phyloP scores from a whole-genome alignment of 2,113 vertebrate species.

The Tympanuchus pallidicinctus region DNA sequence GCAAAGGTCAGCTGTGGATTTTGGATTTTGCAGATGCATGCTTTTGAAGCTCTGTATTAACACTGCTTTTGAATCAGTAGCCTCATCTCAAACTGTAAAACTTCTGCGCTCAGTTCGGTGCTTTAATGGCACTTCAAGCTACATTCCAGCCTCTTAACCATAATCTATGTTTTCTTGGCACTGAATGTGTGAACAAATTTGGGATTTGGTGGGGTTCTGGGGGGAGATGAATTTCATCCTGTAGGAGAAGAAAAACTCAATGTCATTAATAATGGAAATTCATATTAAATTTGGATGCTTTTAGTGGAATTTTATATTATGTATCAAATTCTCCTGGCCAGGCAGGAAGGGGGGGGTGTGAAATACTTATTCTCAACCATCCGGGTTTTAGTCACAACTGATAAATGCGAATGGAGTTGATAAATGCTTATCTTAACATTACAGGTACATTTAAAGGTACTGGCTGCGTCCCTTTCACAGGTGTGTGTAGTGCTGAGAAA shows the following conservation, averaged over 20 bases:
- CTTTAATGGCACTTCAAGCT: background rate
- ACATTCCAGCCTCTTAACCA: background rate
- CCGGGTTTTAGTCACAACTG: background rate
- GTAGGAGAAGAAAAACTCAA: background rate
- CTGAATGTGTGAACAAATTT: background rate
- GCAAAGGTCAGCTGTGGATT: background rate
- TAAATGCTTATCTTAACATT: background rate
- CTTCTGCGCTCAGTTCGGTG: background rate
- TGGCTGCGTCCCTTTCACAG: rapidly evolving
- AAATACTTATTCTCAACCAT: background rate
- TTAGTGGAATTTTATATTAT: background rate
- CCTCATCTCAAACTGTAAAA: background rate
- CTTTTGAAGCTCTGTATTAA: background rate
- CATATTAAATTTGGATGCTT: background rate
- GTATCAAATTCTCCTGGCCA: background rate
- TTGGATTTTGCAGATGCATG: rapidly evolving
- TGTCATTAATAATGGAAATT: conserved; percentile 13
- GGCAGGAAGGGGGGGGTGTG: background rate
- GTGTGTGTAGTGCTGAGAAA: rapidly evolving
- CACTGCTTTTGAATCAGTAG: background rate
- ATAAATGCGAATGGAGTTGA: background rate
- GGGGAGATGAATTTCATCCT: background rate
- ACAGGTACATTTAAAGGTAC: background rate
- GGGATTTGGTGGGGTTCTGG: background rate
- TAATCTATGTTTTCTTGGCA: background rate